Conservation (phyloP, 2,888 invertebrate species). For the Rhogogaster chlorosoma region DNA sequence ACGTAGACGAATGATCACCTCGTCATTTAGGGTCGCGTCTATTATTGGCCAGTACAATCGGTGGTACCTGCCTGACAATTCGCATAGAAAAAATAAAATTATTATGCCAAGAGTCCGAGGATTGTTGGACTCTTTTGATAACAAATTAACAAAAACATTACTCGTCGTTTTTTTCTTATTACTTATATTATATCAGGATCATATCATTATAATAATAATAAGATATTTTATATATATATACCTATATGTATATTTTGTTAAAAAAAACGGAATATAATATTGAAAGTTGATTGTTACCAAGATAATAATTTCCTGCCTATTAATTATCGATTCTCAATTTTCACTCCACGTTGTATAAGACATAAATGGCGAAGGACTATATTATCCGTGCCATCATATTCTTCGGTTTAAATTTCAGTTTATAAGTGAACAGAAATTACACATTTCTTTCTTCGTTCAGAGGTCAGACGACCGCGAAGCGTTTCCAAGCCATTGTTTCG, state of each 20-base stretch:
- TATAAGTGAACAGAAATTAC: not conserved
- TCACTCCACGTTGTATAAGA: not conserved
- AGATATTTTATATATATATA: not conserved
- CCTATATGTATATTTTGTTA: constrained; percentile 26
- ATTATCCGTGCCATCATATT: not conserved
- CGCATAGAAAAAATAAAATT: constrained; percentile 65
- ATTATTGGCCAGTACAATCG: constrained; percentile 32
- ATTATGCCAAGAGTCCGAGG: constrained; percentile 60
- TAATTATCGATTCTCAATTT: not conserved
- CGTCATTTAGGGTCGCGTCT: constrained; percentile 28
- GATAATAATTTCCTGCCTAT: not conserved
- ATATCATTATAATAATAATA: not conserved
- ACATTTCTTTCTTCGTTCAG: not conserved
- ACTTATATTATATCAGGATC: not conserved
- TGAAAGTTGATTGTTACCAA: constrained; percentile 15
- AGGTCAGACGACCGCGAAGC: not conserved
- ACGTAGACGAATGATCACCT: constrained; percentile 19
- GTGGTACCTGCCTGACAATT: constrained; percentile 15
- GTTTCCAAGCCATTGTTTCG: not conserved
- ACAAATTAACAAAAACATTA: constrained; percentile 52
- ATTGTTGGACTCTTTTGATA: constrained; percentile 51
- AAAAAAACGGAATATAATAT: constrained; percentile 18
- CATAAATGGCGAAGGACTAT: not conserved
- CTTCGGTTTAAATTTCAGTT: not conserved
- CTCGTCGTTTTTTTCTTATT: not conserved